These are phyloP conservation scores for Tipula confusa DNA, from an alignment of 2,888 invertebrate genomes.

Conservation along the genomic window DNA sequence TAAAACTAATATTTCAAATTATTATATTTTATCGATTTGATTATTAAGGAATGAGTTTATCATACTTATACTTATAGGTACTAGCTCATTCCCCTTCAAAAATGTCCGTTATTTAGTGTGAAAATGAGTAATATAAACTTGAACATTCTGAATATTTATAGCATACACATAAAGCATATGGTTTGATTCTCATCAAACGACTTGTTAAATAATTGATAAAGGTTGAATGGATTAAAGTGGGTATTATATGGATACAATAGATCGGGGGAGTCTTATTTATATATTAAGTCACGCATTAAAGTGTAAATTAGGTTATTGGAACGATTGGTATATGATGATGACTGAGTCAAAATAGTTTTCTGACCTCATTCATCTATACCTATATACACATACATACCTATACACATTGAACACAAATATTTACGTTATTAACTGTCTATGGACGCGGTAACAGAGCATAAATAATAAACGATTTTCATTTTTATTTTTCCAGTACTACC, in stretches of 20 bases:
- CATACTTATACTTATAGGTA: no score
- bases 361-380: conserved; percentile 25
- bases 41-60: not conserved
- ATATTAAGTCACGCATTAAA: not conserved
- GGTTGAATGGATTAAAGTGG: not conserved
- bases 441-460: not conserved
- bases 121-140: not conserved
- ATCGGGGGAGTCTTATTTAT: not conserved
- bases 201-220: conserved; percentile 6
- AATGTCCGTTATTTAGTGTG: not conserved
- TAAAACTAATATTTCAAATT: not conserved
- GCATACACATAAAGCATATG: no score
- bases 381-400: no score
- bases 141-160: not conserved
- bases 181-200: not conserved
- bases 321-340: not conserved
- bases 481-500: conserved; percentile 13
- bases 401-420: not conserved
- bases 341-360: not conserved
- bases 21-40: not conserved
- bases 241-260: not conserved
- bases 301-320: conserved; percentile 7
- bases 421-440: not conserved
- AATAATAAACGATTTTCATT: not conserved
- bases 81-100: not conserved